phyloP scores from a whole-genome alignment of 2,797 vertebrate species.

The Labroides dimidiatus region DNA sequence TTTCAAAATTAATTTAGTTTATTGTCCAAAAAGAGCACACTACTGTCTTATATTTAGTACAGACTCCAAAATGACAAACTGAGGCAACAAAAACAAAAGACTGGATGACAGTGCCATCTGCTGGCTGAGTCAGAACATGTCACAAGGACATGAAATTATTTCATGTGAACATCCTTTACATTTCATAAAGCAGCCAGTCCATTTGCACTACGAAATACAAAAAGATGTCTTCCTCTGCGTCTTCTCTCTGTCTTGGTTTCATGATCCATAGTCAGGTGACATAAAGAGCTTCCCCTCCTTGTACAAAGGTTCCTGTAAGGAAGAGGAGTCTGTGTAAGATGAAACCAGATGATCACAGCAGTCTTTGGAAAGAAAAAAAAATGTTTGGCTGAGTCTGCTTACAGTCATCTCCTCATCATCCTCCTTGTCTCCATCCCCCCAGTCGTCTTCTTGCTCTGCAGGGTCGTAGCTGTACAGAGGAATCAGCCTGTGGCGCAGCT shows the following conservation, averaged over 20 bases:
- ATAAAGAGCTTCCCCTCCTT: slow-evolving; percentile 47
- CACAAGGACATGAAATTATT: neutral
- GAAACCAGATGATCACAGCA: neutral
- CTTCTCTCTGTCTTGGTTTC: slow-evolving; percentile 1
- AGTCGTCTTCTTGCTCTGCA: slow-evolving; percentile 48
- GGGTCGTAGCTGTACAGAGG: slow-evolving; percentile 74
- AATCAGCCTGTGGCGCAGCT: slow-evolving; percentile 70
- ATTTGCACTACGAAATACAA: neutral
- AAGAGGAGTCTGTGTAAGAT: neutral
- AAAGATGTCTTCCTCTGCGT: neutral
- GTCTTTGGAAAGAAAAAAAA: too few species aligned
- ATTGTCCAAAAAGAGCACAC: slow-evolving; percentile 28
- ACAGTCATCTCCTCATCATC: slow-evolving; percentile 53
- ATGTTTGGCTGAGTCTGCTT: slow-evolving; percentile 3
- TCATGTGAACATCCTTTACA: neutral
- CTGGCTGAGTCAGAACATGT: slow-evolving; percentile 11
- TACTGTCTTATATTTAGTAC: neutral
- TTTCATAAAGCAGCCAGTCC: neutral
- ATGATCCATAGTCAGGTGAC: slow-evolving; percentile 22
- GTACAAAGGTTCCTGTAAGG: slow-evolving; percentile 64
- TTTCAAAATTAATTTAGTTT: slow-evolving; percentile 8
- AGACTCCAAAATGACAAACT: neutral
- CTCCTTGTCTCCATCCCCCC: slow-evolving; percentile 7
- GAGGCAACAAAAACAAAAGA: neutral
- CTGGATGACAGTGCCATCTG: slow-evolving; percentile 51